A percentile compares a stretch with the other conserved stretches of the same genome.
phyloP scores from a whole-genome alignment of 2,797 vertebrate species.

The Macropus fuliginosus region DNA sequence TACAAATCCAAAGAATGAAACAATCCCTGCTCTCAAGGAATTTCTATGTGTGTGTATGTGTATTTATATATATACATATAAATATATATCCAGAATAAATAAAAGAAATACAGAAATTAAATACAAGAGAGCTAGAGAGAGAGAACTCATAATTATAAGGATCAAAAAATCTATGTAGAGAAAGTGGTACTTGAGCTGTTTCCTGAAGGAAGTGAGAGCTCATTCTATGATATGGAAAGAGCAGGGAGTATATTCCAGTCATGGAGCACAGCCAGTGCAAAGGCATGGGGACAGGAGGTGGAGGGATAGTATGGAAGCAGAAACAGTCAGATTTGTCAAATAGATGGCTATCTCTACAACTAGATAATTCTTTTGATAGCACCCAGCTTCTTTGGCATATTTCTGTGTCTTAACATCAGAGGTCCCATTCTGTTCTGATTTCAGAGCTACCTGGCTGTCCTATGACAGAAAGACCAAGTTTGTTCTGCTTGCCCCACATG shows the following conservation, averaged over 20 bases:
- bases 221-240: not conserved
- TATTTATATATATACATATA: not conserved
- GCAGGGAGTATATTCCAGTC: not conserved
- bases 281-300: not conserved
- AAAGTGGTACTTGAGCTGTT: not conserved
- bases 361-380: not conserved
- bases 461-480: not conserved
- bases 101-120: not conserved
- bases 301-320: not conserved
- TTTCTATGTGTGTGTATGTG: not conserved
- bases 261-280: not conserved
- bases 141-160: not conserved
- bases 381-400: not conserved
- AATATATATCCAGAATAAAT: not conserved
- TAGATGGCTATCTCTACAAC: not conserved
- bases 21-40: not conserved
- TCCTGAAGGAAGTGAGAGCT: not conserved
- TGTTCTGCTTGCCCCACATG: not conserved
- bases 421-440: not conserved
- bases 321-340: not conserved
- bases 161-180: not conserved
- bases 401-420: not conserved
- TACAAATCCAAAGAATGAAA: not conserved
- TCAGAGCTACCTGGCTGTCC: not conserved
- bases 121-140: not conserved